Evolutionary conservation across 2,888 invertebrate species (phyloP), one percentile per base, ranked within the genome.

Genomic region (Abscondita cerata): DNA sequence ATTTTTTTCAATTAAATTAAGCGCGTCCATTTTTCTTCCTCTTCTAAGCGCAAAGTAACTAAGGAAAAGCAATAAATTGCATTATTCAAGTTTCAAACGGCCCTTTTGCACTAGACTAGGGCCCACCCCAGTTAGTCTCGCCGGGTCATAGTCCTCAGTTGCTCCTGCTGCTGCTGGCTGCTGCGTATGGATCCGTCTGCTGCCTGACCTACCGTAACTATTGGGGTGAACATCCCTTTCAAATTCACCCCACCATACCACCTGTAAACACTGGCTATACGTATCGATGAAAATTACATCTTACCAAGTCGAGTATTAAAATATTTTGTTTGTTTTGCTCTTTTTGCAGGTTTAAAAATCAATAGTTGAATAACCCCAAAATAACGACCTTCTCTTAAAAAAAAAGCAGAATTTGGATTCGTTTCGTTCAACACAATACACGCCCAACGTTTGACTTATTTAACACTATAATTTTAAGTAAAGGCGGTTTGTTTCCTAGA

Each of bases 141-240:
- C 71, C 69, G 68, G 70, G 68, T 71, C 69, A 67, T 64, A 64
- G 72, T 66, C 68, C 72, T 69, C 67, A 61, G 53, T 48, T 62
- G 55, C 60, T 62, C 48, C 58, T 62, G 48, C 62, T 62, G 62
- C 64, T 52, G 57, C 40, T 57, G 55, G 61, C 65, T 65, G 64
- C 66, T 66, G 65, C 67, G 67, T 70, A 69, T 70, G 66, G 70
- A 71, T 70, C 70, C 65, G 75, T 74, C 72, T 73, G 70, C 72
- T 52, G 65, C 68, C 65, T 63, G 70, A 70, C 70, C 68, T 70
- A 52, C 67, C 70, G 66, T 67, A 70, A 70, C 68, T 66, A 62
- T 52, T 41, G 64, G 65, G 68, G 60, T 60, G 59, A 62, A 59
- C 53, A 59, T 62, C 62, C 57, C 62, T 52, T 40, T 46, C 72